These are phyloP conservation scores for Drosophila asahinai DNA, from an alignment of 1,140 invertebrate genomes.

Conservation along the genomic window DNA sequence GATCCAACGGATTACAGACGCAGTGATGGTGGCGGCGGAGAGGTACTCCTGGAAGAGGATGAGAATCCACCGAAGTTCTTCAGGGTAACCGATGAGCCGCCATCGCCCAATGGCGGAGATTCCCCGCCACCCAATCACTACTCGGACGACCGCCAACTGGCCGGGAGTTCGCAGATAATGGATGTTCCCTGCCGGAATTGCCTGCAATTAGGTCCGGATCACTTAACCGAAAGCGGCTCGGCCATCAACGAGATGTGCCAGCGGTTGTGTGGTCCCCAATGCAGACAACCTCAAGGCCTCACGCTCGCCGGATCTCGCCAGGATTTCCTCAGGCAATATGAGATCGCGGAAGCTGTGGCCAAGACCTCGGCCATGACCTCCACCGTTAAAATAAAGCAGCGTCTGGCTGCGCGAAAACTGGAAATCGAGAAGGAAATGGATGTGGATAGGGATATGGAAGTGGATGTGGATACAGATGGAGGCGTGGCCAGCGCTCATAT, in stretches of 20 bases:
- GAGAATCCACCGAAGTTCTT: conserved; percentile 73
- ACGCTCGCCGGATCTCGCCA: conserved; percentile 69
- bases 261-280: conserved; percentile 69
- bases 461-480: conserved; percentile 68
- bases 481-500: conserved; percentile 55
- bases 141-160: conserved; percentile 22
- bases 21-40: neutral
- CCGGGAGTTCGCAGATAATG: conserved; percentile 24
- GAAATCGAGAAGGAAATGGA: conserved; percentile 85
- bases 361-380: conserved; percentile 87
- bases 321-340: conserved; percentile 86
- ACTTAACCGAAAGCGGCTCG: conserved; percentile 24
- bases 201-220: conserved; percentile 34
- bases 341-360: conserved; percentile 87
- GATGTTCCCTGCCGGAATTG: conserved; percentile 68
- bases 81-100: conserved; percentile 50
- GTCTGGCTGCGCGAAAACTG: conserved; percentile 86
- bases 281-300: conserved; percentile 60
- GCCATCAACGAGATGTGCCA: conserved; percentile 79
- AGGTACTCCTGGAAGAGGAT: conserved; percentile 36
- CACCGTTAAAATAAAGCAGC: conserved; percentile 86
- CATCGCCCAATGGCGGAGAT: conserved; percentile 42
- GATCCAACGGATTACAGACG: conserved; percentile 33
- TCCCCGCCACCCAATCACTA: conserved; percentile 24
- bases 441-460: conserved; percentile 40